Evolutionary conservation across 2,113 vertebrate species (phyloP), one percentile per base, ranked within the genome.

Genomic region (Cyphomyrus discorhynchus): DNA sequence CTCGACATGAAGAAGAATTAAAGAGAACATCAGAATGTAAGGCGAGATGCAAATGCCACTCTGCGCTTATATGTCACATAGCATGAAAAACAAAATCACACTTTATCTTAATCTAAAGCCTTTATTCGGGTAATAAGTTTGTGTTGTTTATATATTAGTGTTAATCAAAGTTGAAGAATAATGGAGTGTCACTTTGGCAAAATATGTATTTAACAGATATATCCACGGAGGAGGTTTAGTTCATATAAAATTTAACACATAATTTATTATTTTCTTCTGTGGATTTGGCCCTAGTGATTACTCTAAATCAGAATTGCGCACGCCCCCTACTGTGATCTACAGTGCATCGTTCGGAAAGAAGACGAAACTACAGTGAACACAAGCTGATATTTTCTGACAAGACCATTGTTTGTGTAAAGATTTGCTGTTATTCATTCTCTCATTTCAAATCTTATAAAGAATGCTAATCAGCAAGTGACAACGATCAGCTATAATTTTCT

Each of bases 401-500:
- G 70, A 80, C 15, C 35, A n/a, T 7, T 42, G 4, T 42, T 74
- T 74, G 31, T 15, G 11, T 35, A 27, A 35, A 15, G n/a, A 3
- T 74, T 15, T 74, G 11, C 35, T 80, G 11, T 42, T 80, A 42
- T 42, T 17, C 35, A 80, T 39, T 80, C 35, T 35, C 74, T 39
- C 15, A 35, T 42, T 77, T 80, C 39, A 39, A 80, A 80, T 35
- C 15, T 2, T 17, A 17, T 42, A 35, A 42, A 8, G 35, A 42
- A 19, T 80, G 15, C 7, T 8, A 42, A 19, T 42, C 35, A 42
- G 31, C 1, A 42, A 80, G 74, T 80, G n/a, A 70, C n/a, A 31
- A 70, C 8, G n/a, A 70, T 31, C 10, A 0, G n/a, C 13, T 70
- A 31, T 66, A 8, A 21, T 70, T 94, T 95, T 94, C 91, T 58